Percentiles rank a stretch among this genome's conserved stretches.
Evolutionary conservation across 2,888 invertebrate genomes (phyloP).

Genomic region (Aethes cnicana): DNA sequence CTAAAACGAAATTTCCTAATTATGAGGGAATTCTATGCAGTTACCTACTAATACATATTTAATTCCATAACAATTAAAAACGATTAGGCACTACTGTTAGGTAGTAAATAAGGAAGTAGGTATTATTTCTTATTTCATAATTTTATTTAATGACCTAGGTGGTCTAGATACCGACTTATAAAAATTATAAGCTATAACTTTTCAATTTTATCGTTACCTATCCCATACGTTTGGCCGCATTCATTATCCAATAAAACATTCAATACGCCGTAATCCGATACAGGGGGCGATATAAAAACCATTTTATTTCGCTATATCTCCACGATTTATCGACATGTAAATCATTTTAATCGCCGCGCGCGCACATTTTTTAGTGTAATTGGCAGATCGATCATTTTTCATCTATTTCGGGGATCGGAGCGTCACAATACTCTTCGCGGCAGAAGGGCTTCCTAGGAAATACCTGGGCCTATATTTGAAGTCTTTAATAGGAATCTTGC

Average conservation of each 20-base stretch:
- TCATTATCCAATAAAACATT: conserved; percentile 41
- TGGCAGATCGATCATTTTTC: conserved; percentile 74
- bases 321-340: conserved; percentile 79
- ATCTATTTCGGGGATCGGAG: conserved; percentile 44
- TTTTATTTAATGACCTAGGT: no score
- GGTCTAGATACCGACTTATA: background rate
- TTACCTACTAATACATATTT: no score
- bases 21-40: no score
- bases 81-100: no score
- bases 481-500: no score
- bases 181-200: conserved; percentile 25
- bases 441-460: no score
- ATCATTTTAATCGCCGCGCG: conserved; percentile 79
- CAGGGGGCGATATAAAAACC: conserved; percentile 42
- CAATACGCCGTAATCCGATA: conserved; percentile 47
- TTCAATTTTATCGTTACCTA: conserved; percentile 27
- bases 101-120: no score
- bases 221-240: conserved; percentile 18
- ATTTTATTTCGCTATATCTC: conserved; percentile 52
- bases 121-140: no score
- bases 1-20: no score
- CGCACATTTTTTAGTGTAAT: conserved; percentile 79
- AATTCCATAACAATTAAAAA: no score
- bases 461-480: no score
- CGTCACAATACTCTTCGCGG: conserved; percentile 2